A percentile compares a stretch with the other conserved stretches of the same genome.
These are phyloP conservation scores for Fukomys damarensis DNA, from an alignment of 2,113 vertebrate genomes.

Conservation along the genomic window DNA sequence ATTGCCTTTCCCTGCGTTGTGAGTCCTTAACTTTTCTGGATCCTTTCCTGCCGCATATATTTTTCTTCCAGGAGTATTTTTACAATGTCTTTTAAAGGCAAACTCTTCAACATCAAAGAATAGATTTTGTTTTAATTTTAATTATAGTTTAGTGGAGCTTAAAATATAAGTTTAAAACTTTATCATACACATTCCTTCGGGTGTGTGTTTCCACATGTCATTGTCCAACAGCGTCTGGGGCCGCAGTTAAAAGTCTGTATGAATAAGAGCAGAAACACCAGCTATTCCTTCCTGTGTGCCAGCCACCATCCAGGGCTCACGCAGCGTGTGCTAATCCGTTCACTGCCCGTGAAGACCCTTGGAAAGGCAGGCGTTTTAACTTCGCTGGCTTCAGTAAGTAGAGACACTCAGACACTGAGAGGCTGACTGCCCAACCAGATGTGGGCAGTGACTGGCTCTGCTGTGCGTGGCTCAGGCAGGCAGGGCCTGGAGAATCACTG, in stretches of 20 bases:
- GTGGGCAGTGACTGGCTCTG: neutral
- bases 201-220: neutral
- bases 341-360: neutral
- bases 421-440: neutral
- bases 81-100: neutral
- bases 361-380: neutral
- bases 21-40: neutral
- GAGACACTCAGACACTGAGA: neutral
- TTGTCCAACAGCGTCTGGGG: neutral
- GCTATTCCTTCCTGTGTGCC: neutral
- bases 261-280: neutral
- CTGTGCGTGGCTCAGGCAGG: neutral
- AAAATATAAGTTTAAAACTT: slow-evolving; percentile 9
- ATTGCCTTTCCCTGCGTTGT: neutral
- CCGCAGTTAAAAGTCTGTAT: neutral
- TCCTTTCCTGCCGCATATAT: neutral
- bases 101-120: neutral
- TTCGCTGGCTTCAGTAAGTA: neutral
- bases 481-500: neutral
- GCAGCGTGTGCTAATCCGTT: neutral
- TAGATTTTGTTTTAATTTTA: neutral
- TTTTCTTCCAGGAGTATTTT: neutral
- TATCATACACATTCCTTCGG: neutral
- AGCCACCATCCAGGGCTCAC: neutral
- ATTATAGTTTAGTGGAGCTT: neutral